Percentiles rank a stretch among this genome's conserved stretches.
Evolutionary conservation across 1,140 invertebrate species (phyloP).

Genomic region (Hermatobates lingyangjiaoensis): DNA sequence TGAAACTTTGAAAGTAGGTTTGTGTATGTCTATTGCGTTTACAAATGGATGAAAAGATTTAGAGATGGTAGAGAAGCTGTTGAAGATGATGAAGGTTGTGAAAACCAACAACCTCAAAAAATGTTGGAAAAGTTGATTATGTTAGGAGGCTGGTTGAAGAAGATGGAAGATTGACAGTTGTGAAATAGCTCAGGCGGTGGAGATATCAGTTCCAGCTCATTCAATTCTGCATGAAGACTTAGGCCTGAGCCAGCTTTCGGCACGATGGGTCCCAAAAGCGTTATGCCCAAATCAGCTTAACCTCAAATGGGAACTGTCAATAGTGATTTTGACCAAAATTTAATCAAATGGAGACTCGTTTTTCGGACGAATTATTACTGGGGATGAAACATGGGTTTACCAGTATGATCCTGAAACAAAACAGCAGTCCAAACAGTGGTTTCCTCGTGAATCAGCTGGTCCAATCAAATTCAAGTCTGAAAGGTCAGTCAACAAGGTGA

Average conservation of each 20-base stretch:
- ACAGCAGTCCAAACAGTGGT: slow-evolving; percentile 12
- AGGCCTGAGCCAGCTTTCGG: neutral
- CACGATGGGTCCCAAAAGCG: slow-evolving; percentile 13
- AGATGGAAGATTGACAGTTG: neutral
- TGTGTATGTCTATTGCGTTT: too few relatives aligned
- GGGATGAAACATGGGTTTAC: too few relatives aligned
- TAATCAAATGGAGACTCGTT: slow-evolving; percentile 7
- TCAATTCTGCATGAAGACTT: neutral
- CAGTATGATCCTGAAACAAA: slow-evolving; percentile 18
- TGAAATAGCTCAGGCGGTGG: neutral
- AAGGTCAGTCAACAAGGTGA: slow-evolving; percentile 3
- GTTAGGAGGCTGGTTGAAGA: neutral
- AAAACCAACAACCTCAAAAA: slow-evolving; percentile 31
- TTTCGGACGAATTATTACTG: slow-evolving; percentile 16
- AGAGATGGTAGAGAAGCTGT: slow-evolving; percentile 18
- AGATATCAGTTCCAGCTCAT: slow-evolving; percentile 19
- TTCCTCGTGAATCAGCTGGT: neutral
- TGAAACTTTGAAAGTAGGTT: too few relatives aligned
- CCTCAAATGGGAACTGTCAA: neutral
- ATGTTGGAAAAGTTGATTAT: slow-evolving; percentile 27
- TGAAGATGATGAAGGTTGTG: slow-evolving; percentile 14
- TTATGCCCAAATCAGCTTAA: slow-evolving; percentile 12
- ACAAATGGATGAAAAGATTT: too few relatives aligned
- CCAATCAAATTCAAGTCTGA: slow-evolving; percentile 10
- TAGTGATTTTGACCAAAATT: slow-evolving; percentile 6